A percentile compares a stretch with the other conserved stretches of the same genome.
phyloP scores from a whole-genome alignment of 2,797 vertebrate species.

The Furcifer pardalis region DNA sequence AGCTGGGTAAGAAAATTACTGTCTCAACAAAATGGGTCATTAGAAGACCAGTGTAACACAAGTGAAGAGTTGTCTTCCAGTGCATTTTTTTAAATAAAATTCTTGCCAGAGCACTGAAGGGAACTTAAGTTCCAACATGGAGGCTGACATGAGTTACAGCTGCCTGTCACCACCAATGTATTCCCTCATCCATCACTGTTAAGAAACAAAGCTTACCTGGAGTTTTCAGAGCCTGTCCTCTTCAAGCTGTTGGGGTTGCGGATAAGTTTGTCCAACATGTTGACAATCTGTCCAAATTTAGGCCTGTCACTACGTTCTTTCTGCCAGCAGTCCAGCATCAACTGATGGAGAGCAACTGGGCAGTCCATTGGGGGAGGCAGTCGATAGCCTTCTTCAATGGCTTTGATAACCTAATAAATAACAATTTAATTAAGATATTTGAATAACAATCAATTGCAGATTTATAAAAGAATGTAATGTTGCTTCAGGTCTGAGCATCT shows the following conservation, averaged over 20 bases:
- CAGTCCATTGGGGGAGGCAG: constrained; percentile 98
- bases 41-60: not conserved
- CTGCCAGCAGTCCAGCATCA: constrained; percentile 99
- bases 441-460: constrained; percentile 17
- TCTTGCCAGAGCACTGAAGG: constrained; percentile 3
- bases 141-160: constrained; percentile 17
- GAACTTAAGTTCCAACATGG: not conserved
- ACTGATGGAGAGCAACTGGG: constrained; percentile 93
- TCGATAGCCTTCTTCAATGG: constrained; percentile 96
- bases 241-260: constrained; percentile 97
- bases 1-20: constrained; percentile 28
- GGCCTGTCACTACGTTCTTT: constrained; percentile 93
- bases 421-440: constrained; percentile 14
- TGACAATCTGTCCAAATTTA: constrained; percentile 97
- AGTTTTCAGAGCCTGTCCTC: constrained; percentile 88
- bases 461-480: constrained; percentile 25
- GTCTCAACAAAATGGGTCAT: not conserved
- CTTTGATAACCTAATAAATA: constrained; percentile 91
- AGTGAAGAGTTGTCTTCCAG: not conserved
- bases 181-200: constrained; percentile 36
- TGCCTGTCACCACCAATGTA: constrained; percentile 20
- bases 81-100: not conserved
- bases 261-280: constrained; percentile 99
- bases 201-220: constrained; percentile 79
- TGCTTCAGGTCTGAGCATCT: not conserved